Percentiles rank a stretch among this genome's conserved stretches.
Conservation (phyloP, 2,113 vertebrate genomes). For the Percopsis transmontana region DNA sequence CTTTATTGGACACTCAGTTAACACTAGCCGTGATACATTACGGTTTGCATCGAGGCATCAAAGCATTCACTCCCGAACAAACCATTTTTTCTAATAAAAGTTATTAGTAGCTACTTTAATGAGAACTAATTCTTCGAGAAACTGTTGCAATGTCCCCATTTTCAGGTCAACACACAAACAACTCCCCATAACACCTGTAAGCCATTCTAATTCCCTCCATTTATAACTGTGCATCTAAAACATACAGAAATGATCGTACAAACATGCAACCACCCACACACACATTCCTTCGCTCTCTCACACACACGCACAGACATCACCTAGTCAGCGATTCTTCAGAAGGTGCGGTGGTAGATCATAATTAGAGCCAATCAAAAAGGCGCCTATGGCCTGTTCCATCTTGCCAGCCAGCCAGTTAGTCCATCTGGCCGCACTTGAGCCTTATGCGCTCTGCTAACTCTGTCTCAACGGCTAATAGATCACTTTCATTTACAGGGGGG, state of each 20-base stretch:
- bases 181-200: conserved; percentile 16
- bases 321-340: conserved; percentile 61
- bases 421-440: conserved; percentile 63
- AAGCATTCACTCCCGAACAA: too few relatives aligned
- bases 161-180: conserved; percentile 4
- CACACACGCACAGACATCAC: conserved; percentile 35
- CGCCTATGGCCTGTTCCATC: conserved; percentile 64
- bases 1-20: too few relatives aligned
- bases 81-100: too few relatives aligned
- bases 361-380: conserved; percentile 73
- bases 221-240: conserved; percentile 27
- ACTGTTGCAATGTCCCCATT: too few relatives aligned
- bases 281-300: neutral
- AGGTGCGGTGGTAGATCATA: conserved; percentile 65
- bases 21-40: too few relatives aligned
- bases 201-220: conserved; percentile 11
- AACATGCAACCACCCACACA: conserved; percentile 8
- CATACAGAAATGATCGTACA: neutral
- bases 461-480: conserved; percentile 47
- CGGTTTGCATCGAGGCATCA: too few relatives aligned
- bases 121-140: too few relatives aligned
- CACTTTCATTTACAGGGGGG: conserved; percentile 34
- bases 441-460: conserved; percentile 55
- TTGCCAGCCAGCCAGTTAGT: conserved; percentile 59
- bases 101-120: too few relatives aligned